phyloP scores from a whole-genome alignment of 2,797 vertebrate genomes.

The Glossophaga mutica region DNA sequence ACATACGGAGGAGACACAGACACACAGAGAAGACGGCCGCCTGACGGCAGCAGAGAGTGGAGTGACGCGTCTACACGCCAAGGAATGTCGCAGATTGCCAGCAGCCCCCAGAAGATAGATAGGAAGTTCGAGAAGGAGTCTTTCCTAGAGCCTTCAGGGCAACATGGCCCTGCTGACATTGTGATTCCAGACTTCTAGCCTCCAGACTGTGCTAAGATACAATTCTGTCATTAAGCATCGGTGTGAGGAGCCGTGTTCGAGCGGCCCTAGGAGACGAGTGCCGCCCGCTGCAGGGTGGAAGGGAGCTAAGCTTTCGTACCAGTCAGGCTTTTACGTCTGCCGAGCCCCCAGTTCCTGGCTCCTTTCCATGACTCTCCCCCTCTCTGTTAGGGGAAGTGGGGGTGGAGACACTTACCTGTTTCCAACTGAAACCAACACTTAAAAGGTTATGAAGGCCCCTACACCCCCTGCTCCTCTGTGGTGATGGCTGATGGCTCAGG shows the following conservation, averaged over 20 bases:
- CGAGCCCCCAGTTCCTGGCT: neutral
- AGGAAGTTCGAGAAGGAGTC: neutral
- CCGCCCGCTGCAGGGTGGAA: neutral
- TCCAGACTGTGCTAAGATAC: neutral
- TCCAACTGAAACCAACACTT: conserved; percentile 14
- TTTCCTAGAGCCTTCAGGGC: neutral
- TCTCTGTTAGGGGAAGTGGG: neutral
- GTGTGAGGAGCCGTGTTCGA: neutral
- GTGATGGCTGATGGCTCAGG: neutral
- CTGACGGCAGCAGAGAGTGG: rapidly evolving
- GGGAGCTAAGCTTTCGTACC: neutral
- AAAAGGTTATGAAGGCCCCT: neutral
- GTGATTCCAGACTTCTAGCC: neutral
- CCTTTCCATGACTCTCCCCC: neutral
- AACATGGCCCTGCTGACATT: neutral
- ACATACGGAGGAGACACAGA: neutral
- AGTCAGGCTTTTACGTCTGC: neutral
- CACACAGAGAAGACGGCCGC: neutral
- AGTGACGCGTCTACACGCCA: rapidly evolving
- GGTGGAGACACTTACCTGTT: neutral
- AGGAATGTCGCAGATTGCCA: neutral
- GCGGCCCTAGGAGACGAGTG: neutral
- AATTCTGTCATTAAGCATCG: neutral
- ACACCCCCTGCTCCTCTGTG: neutral
- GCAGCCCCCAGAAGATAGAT: neutral